Conservation (phyloP, 2,113 vertebrate genomes). For the Diadophis punctatus region DNA sequence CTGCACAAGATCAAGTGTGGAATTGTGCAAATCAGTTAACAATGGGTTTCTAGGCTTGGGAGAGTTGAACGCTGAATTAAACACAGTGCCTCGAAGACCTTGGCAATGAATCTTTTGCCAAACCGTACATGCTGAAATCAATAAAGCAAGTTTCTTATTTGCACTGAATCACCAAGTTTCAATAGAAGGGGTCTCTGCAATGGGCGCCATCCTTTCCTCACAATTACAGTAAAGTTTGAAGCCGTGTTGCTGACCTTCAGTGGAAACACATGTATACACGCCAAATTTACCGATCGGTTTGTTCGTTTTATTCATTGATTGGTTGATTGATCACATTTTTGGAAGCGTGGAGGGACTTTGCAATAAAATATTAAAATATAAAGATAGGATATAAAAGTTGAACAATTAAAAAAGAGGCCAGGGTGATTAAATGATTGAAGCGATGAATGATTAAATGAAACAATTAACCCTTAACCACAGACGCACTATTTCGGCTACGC, state of each 20-base stretch:
- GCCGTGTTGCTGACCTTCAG: constrained; percentile 1
- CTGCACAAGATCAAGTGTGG: not conserved
- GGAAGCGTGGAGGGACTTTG: not conserved
- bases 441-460: no score
- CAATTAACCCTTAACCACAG: no score
- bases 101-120: constrained; percentile 20
- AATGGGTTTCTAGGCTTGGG: not conserved
- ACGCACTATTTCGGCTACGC: no score
- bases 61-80: constrained; percentile 28
- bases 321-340: not conserved
- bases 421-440: no score
- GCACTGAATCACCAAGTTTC: constrained; percentile 41
- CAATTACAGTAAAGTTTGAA: constrained; percentile 1
- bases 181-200: constrained; percentile 32
- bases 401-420: no score
- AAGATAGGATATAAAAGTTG: no score
- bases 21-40: constrained; percentile 27
- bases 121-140: constrained; percentile 26
- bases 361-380: no score
- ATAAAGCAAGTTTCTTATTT: constrained; percentile 45
- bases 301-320: not conserved
- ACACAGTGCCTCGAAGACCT: constrained; percentile 12
- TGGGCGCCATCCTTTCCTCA: not conserved
- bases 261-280: not conserved
- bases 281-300: not conserved